Base-by-base conservation (phyloP, 2,113 vertebrate genomes). In the Acrocephalus arundinaceus region DNA sequence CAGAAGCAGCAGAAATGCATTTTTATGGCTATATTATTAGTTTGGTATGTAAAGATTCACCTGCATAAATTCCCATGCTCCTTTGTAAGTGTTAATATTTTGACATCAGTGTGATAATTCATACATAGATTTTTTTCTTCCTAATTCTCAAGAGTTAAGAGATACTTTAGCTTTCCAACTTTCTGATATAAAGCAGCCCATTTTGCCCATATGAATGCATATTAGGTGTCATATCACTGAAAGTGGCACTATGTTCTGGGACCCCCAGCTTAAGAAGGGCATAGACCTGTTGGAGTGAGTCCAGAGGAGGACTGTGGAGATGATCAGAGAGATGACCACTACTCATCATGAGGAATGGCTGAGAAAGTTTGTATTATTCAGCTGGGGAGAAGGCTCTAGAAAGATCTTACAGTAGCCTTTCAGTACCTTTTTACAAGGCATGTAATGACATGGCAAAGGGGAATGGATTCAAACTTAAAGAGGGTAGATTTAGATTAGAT, bases 11-110 rank as follows among this genome's bases (percentile, higher is more conserved):
- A 95, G 33, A 93, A 94, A 89, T 55, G 24, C 54, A 87, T 85
- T 95, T 95, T 91, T 93, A 77, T n/a, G 33, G 55, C 51, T 76
- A 22, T n/a, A 45, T 63, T 95, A 73, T 78, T 43, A 85, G 87
- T 94, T 72, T 73, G 51, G 73, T 84, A 94, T 85, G 71, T 85
- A 96, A 95, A 93, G 81, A 87, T 94, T 93, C 90, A 96, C 75
- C 95, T 85, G 90, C 61, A 2, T 55, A 87, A 67, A 33, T 85
- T 91, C 63, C 48, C 51, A 72, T 74, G n/a, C 35, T 79, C 62
- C 25, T 72, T 51, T 55, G 10, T 39, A 82, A 94, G 49, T 51
- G 45, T 30, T 85, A 93, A 31, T 90, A 90, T 72, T 75, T 94
- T 94, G 72, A 88, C 87, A 85, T 10, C 15, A 54, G 11, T 57